Base-by-base conservation (phyloP, 2,888 invertebrate species). In the Xanthia icteritia region DNA sequence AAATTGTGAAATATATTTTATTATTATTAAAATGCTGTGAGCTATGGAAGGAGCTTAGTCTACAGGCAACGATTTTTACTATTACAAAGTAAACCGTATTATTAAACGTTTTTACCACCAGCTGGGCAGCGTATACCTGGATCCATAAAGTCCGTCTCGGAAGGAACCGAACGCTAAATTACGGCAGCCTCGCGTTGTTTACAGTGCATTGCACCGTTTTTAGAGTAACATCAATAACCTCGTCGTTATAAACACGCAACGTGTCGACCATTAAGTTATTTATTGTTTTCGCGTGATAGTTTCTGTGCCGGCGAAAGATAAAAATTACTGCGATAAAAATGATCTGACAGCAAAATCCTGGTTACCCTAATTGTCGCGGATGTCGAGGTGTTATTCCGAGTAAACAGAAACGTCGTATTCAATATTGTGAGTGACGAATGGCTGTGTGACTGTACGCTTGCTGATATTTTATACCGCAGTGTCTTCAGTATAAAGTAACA, bases 251-350 rank as follows among this genome's bases (percentile, higher is more conserved):
- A 85, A 60, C 84, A 84, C 84, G 84, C 85, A 77, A 84, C 61
- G 82, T 77, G 81, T 82, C 80, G 45, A 63, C 76, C 39, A 63
- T 70, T 36, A 27, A 6, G 63, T 70, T 76, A 79, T 85, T 84
- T 84, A 85, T 84, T 79, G 65, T 84, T 73, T 79, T 82, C 67
- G 84, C 84, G 76, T 84, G 85, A 75, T 84, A 73, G 74, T 84
- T 85, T 81, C 85, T 73, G 73, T 80, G 72, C 77, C 73, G 61
- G 51, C 60, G 70, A 75, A 72, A 73, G 65, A 73, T 73, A 66
- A 63, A 85, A 82, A 85, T 70, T 70, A 58, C 45, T 45, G 77
- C 77, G 48, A 81, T 85, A 85, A 82, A 76, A 58, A 84, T 76
- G 76, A 76, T 51, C 81, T 61, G 78, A 75, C 85, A 60, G 85